Evolutionary conservation across 2,888 invertebrate species (phyloP), one percentile per base, ranked within the genome.

Genomic region (Lasioglossum villosulum): DNA sequence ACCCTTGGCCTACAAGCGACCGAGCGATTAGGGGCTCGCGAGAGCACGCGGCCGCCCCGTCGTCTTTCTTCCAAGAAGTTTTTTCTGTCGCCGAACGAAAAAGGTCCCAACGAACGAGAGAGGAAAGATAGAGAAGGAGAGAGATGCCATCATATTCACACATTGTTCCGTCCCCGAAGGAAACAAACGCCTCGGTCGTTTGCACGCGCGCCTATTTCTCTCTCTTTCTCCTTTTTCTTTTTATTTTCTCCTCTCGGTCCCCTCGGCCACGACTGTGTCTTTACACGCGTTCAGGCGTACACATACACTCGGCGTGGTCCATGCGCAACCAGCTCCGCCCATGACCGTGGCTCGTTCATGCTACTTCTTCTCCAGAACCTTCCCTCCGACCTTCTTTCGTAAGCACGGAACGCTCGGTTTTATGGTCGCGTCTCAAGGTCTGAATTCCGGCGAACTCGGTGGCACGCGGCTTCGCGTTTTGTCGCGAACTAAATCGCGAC

Each of bases 391-490:
- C 77, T 75, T 72, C 80, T 42, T 68, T 70, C 76, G 37, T 56
- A 39, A 39, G 34, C 79, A 37, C 27, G 37, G 52, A 70, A 34
- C 78, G 73, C 77, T 78, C 63, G 78, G 89, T 90, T 92, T 92
- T 89, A 91, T 78, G 87, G 70, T 72, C 82, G 70, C 76, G 83
- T 59, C 83, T 82, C 90, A 88, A 91, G 92, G 90, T 87, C 88
- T 75, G 75, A 70, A 78, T 79, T 83, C 48, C n/a, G 71, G 45
- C 68, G 71, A 84, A 68, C 75, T 75, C 56, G 42, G 34, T 10
- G 8, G 34, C 37, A 30, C 34, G 34, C 66, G 66, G 23, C 23
- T 12, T 37, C 34, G 66, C 66, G 37, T 23, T 19, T 4, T 10
- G 19, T 68, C 66, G 66, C 63, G 30, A 30, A 6, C 2, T 10